These are phyloP conservation scores for Sarcophaga bullata DNA, from an alignment of 1,140 invertebrate genomes.

Conservation along the genomic window DNA sequence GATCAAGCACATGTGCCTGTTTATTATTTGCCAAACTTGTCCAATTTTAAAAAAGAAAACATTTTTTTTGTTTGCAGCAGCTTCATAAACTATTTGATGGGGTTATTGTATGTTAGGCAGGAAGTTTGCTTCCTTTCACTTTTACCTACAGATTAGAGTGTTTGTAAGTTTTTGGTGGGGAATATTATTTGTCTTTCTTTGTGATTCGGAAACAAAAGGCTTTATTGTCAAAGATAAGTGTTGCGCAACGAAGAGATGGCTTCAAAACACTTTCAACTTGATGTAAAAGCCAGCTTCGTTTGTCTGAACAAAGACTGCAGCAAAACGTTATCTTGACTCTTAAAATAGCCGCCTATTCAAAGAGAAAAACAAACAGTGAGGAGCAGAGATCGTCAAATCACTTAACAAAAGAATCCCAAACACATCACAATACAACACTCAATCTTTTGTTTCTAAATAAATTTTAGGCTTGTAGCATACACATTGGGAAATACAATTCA, in stretches of 20 bases:
- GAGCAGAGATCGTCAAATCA: constrained; percentile 6
- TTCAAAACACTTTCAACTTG: not conserved
- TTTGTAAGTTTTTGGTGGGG: constrained; percentile 35
- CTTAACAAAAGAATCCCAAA: not conserved
- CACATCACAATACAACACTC: not conserved
- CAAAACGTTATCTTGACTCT: constrained; percentile 17
- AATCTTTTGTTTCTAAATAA: no score
- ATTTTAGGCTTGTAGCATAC: no score
- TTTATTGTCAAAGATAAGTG: constrained; percentile 2
- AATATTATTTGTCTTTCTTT: constrained; percentile 1
- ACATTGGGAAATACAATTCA: not conserved
- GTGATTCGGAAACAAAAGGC: constrained; percentile 1
- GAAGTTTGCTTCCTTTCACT: constrained; percentile 64
- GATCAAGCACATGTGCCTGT: not conserved
- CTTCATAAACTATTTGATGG: constrained; percentile 3
- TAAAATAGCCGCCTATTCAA: constrained; percentile 21
- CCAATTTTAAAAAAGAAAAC: not conserved
- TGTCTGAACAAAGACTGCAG: not conserved
- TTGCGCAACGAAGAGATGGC: constrained; percentile 27
- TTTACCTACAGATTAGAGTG: constrained; percentile 42
- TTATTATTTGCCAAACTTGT: constrained; percentile 10
- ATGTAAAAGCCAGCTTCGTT: not conserved
- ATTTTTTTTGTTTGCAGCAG: not conserved
- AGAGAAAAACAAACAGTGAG: not conserved
- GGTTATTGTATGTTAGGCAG: constrained; percentile 46